Percentiles rank a stretch among this genome's conserved stretches.
Conservation (phyloP, 2,113 vertebrate species). For the Isichthys henryi region DNA sequence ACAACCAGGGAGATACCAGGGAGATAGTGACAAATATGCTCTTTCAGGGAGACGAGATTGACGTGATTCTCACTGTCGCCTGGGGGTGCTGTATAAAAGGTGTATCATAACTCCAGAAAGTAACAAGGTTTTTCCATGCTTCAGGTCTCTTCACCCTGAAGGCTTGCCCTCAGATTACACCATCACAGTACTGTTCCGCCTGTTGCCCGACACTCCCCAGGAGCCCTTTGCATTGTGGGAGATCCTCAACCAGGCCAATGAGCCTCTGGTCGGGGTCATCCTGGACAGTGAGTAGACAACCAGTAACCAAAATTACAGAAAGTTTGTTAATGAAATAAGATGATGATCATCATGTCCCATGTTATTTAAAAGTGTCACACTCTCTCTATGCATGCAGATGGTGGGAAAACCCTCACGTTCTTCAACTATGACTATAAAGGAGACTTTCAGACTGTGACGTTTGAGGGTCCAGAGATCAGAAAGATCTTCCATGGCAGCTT, state of each 20-base stretch:
- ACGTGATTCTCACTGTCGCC: not conserved
- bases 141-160: slow-evolving; percentile 84
- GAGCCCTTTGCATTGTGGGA: slow-evolving; percentile 97
- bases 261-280: slow-evolving; percentile 88
- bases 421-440: slow-evolving; percentile 88
- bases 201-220: slow-evolving; percentile 79
- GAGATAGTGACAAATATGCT: not conserved
- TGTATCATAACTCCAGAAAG: not conserved
- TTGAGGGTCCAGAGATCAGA: slow-evolving; percentile 81
- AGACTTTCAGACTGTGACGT: slow-evolving; percentile 88
- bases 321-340: not conserved
- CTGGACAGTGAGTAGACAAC: slow-evolving; percentile 79
- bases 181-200: slow-evolving; percentile 81
- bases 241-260: slow-evolving; percentile 79
- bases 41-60: not conserved
- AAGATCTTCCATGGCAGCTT: slow-evolving; percentile 95
- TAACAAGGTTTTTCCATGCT: not conserved
- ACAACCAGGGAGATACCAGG: not conserved
- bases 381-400: slow-evolving; percentile 57
- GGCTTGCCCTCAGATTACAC: slow-evolving; percentile 94
- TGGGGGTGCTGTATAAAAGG: not conserved
- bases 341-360: not conserved
- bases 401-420: slow-evolving; percentile 88
- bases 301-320: not conserved
- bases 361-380: not conserved